Conservation (phyloP, 1,140 invertebrate genomes). For the Ladona fulva region DNA sequence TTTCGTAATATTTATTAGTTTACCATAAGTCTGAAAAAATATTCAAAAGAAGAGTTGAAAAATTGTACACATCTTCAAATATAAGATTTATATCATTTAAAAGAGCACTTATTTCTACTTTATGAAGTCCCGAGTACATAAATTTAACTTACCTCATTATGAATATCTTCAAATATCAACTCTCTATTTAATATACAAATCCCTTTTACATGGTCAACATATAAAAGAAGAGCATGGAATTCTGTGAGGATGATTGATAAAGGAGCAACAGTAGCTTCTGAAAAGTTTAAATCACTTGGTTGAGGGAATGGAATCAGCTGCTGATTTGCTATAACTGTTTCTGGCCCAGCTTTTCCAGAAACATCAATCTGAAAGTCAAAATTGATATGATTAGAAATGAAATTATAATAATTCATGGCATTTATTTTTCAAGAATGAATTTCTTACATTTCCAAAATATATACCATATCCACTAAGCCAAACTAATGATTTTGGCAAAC, state of each 20-base stretch:
- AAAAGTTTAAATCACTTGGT: constrained; percentile 23
- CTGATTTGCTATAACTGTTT: constrained; percentile 49
- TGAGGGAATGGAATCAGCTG: constrained; percentile 51
- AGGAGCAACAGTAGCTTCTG: constrained; percentile 42
- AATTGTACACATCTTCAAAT: constrained; percentile 11
- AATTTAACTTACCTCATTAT: constrained; percentile 46
- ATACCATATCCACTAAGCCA: constrained; percentile 76
- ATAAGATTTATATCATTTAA: constrained; percentile 21
- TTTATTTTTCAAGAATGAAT: not conserved
- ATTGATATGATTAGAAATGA: not conserved
- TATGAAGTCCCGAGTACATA: not conserved
- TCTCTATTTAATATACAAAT: constrained; percentile 80
- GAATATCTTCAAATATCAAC: constrained; percentile 77
- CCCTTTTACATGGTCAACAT: constrained; percentile 70
- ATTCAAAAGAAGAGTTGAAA: constrained; percentile 21
- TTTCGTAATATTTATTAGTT: constrained; percentile 68
- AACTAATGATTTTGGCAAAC: constrained; percentile 66
- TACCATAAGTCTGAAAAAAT: constrained; percentile 61
- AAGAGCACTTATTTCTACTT: not conserved
- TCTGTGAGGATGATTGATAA: constrained; percentile 76
- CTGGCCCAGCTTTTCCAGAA: constrained; percentile 36
- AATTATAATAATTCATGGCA: not conserved
- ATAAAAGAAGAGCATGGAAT: constrained; percentile 82
- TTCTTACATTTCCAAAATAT: constrained; percentile 51
- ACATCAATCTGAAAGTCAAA: constrained; percentile 19